Base-by-base conservation (phyloP, 2,113 vertebrate species). In the Gavia stellata region DNA sequence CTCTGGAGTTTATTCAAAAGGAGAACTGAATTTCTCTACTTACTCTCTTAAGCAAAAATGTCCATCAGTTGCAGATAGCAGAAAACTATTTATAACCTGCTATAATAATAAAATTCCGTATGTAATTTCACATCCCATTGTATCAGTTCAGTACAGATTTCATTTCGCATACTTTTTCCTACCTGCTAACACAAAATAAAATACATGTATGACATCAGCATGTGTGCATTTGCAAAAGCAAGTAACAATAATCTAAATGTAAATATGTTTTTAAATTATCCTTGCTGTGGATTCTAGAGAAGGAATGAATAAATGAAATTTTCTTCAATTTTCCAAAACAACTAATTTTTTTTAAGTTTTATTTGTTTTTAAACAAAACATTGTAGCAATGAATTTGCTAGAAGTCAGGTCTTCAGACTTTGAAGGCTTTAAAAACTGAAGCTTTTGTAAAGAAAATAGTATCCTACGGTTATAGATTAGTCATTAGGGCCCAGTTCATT, bases 51-150 rank as follows among this genome's bases (percentile, higher is more conserved):
- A 52, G 52, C 49, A 93, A 92, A 96, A 81, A 62, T 29, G 72
- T 87, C 71, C 56, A 25, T 74, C 78, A 96, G 55, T 88, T 93
- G 77, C 62, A 96, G 89, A 90, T 62, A 88, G 77, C 49, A 94
- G 84, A 96, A 96, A 96, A 96, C 92, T 93, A 96, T 97, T 96
- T 93, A 88, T 97, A 97, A 96, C 91, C 75, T 88, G 72, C 68
- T 95, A 56, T 80, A 95, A 95, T 95, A 96, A 75, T 93, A 95
- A 81, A 96, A 93, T 85, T 96, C 87, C 85, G 96, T 81, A 78
- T 84, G 90, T 94, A 94, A 96, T 97, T 97, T 97, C 94, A 93
- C 74, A 80, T 97, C 73, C 70, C 74, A 63, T 95, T 97, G 81
- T 96, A 65, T 63, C 44, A 29, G 49, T 96, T 93, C 80, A 75